A percentile compares a stretch with the other conserved stretches of the same genome.
Evolutionary conservation across 1,140 invertebrate species (phyloP).

Genomic region (Andricus grossulariae): DNA sequence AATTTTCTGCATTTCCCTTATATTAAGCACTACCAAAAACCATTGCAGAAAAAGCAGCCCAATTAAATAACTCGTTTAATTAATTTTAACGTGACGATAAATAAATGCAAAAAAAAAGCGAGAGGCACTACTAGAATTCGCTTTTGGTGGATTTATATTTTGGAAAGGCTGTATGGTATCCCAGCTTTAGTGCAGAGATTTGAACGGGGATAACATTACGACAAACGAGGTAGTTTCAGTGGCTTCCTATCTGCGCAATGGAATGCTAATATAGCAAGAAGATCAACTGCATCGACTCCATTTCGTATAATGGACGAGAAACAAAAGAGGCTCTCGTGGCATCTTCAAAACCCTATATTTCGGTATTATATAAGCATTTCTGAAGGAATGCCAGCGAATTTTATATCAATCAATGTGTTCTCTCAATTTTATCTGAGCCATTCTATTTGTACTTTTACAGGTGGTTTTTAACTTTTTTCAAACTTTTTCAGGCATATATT

Average conservation of each 20-base stretch:
- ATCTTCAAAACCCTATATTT: neutral
- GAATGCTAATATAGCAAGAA: constrained; percentile 25
- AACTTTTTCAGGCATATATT: too few relatives aligned
- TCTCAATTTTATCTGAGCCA: neutral
- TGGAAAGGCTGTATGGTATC: neutral
- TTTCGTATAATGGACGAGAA: constrained; percentile 23
- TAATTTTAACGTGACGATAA: too few relatives aligned
- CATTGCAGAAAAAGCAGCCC: too few relatives aligned
- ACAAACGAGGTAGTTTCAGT: constrained; percentile 21
- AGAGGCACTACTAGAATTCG: neutral
- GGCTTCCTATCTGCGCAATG: constrained; percentile 11
- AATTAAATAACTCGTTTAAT: too few relatives aligned
- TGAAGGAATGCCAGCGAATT: neutral
- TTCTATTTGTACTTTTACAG: neutral
- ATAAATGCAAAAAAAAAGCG: neutral
- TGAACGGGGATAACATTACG: constrained; percentile 12
- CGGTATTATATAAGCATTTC: neutral
- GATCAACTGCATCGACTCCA: constrained; percentile 25
- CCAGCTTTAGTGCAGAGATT: neutral
- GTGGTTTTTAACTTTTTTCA: too few relatives aligned
- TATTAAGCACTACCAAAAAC: too few relatives aligned
- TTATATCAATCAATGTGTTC: neutral
- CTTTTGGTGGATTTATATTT: neutral
- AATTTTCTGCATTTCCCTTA: too few relatives aligned
- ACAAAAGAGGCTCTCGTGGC: neutral